Conservation (phyloP, 2,113 vertebrate genomes). For the Etia nguti region DNA sequence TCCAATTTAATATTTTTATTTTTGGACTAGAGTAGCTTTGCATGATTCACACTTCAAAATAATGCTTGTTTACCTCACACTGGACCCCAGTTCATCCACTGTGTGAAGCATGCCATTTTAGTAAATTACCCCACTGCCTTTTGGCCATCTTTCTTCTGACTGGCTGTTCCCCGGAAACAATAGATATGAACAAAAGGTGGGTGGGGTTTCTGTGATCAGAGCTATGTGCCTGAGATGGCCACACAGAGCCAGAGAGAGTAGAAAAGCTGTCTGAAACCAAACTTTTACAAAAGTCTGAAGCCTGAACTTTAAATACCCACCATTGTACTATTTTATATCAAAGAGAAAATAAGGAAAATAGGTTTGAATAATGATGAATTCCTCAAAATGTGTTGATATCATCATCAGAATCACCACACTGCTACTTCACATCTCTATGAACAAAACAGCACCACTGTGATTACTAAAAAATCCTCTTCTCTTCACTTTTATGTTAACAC, state of each 20-base stretch:
- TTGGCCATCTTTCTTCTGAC: not conserved
- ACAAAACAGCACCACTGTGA: not conserved
- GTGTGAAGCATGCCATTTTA: not conserved
- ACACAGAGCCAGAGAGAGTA: not conserved
- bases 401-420: not conserved
- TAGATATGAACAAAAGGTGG: not conserved
- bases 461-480: not conserved
- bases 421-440: not conserved
- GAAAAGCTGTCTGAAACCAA: rapidly evolving
- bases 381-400: not conserved
- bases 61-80: not conserved
- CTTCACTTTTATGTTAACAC: not conserved
- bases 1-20: not conserved
- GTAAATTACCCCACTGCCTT: not conserved
- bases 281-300: not conserved
- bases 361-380: not conserved
- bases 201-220: rapidly evolving
- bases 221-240: not conserved
- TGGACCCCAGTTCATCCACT: not conserved
- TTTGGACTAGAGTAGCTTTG: not conserved
- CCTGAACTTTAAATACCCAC: not conserved
- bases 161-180: not conserved
- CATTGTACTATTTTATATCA: not conserved
- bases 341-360: not conserved
- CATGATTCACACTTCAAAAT: not conserved